Evolutionary conservation across 2,797 vertebrate genomes (phyloP).

Genomic region (Manis crassicaudata): DNA sequence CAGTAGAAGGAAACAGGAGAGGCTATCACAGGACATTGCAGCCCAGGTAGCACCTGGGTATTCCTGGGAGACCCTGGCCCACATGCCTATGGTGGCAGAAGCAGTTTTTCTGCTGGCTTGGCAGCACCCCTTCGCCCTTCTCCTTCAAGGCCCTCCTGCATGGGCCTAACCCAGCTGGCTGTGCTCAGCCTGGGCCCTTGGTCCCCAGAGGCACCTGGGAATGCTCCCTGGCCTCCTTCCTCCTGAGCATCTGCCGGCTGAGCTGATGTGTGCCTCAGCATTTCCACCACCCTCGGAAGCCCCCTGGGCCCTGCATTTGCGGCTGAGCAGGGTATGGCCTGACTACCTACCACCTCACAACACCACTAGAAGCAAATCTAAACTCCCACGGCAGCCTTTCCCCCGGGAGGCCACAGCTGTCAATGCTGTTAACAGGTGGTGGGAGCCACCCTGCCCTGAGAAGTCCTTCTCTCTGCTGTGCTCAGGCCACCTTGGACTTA

Average conservation of each 20-base stretch:
- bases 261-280: conserved; percentile 52
- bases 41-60: background rate
- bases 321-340: conserved; percentile 21
- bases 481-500: conserved; percentile 75
- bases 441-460: conserved; percentile 32
- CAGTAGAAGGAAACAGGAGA: background rate
- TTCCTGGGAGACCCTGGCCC: background rate
- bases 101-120: background rate
- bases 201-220: background rate
- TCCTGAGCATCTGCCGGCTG: conserved; percentile 56
- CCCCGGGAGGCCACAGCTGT: conserved; percentile 67
- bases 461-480: conserved; percentile 63
- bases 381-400: conserved; percentile 58
- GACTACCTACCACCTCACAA: conserved; percentile 49
- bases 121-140: background rate
- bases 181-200: background rate
- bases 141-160: background rate
- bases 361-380: conserved; percentile 69
- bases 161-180: background rate
- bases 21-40: background rate
- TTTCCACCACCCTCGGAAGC: conserved; percentile 35
- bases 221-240: conserved; percentile 52
- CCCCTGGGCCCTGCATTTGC: conserved; percentile 66
- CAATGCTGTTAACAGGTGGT: conserved; percentile 70
- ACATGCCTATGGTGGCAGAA: background rate